Percentiles rank a stretch among this genome's conserved stretches.
Conservation (phyloP, 1,140 invertebrate genomes). For the Apis mellifera region DNA sequence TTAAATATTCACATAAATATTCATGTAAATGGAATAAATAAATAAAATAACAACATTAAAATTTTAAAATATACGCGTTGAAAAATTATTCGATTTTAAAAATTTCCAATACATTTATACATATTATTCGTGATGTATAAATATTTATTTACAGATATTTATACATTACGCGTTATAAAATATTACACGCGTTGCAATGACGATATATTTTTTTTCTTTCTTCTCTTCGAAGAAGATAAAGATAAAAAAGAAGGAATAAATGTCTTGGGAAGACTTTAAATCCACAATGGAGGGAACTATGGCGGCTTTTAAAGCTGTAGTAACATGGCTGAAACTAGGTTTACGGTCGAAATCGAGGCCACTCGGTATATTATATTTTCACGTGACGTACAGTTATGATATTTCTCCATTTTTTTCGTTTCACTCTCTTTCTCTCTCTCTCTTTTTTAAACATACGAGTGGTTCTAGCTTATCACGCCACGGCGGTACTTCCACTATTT, state of each 20-base stretch:
- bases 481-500: constrained; percentile 19
- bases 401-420: neutral
- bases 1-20: too few species aligned
- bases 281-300: neutral
- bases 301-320: constrained; percentile 4
- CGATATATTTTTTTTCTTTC: neutral
- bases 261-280: neutral
- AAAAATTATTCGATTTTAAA: too few species aligned
- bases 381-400: constrained; percentile 20
- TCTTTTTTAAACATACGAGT: neutral
- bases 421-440: too few species aligned
- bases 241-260: neutral
- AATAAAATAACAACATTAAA: too few species aligned
- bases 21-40: too few species aligned
- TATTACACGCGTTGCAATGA: neutral
- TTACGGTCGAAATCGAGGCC: neutral
- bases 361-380: constrained; percentile 30
- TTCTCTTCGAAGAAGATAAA: neutral
- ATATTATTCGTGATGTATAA: too few species aligned
- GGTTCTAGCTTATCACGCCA: constrained; percentile 31
- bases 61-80: too few species aligned
- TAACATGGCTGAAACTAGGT: neutral
- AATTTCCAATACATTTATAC: too few species aligned
- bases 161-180: too few species aligned
- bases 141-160: too few species aligned